Evolutionary conservation across 2,113 vertebrate species (phyloP).

Genomic region (Siphamia tubifer): DNA sequence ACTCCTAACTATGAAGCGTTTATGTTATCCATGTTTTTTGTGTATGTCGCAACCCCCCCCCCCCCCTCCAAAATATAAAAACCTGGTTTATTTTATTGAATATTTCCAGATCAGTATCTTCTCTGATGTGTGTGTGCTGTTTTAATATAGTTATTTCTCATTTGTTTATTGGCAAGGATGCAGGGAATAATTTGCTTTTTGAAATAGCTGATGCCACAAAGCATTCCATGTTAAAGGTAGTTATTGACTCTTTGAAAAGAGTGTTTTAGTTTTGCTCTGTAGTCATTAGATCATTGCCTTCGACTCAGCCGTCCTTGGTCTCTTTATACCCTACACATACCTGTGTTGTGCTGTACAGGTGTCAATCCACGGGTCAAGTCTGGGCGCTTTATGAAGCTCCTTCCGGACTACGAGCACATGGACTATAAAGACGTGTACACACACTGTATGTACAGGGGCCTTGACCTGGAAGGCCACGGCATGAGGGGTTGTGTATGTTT

Average conservation of each 20-base stretch:
- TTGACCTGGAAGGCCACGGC: constrained; percentile 11
- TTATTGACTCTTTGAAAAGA: not conserved
- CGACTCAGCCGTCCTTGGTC: not conserved
- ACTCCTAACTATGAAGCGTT: not conserved
- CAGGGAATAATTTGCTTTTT: not conserved
- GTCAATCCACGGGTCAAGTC: constrained; percentile 92
- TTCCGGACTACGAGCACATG: constrained; percentile 93
- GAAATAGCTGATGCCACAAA: not conserved
- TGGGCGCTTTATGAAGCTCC: constrained; percentile 92
- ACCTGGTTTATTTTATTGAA: too few species aligned
- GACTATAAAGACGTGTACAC: constrained; percentile 93
- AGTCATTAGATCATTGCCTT: not conserved
- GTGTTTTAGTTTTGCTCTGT: not conserved
- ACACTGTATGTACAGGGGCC: constrained; percentile 87
- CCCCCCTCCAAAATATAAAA: too few species aligned
- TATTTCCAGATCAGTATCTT: too few species aligned
- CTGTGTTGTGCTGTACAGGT: constrained; percentile 86
- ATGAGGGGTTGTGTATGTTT: constrained; percentile 29
- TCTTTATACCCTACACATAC: constrained; percentile 43
- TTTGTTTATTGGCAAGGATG: not conserved
- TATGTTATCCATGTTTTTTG: not conserved
- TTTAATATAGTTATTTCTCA: not conserved
- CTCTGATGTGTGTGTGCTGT: not conserved
- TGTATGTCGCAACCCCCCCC: not conserved
- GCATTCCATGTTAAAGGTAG: not conserved